Evolutionary conservation across 1,140 invertebrate genomes (phyloP), one percentile per base, ranked within the genome.

Genomic region (Neomicropteryx cornuta): DNA sequence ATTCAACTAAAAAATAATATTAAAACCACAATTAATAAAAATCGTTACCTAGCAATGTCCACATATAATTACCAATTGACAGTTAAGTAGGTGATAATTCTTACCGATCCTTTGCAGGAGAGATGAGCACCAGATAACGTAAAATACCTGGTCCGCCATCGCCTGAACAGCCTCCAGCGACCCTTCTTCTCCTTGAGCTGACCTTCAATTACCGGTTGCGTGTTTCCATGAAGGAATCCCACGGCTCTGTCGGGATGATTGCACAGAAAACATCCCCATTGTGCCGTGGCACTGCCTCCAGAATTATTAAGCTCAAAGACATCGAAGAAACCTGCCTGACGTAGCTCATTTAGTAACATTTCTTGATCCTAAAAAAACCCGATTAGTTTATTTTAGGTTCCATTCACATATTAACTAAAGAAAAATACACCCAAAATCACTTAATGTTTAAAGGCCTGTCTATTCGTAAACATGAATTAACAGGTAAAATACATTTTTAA

Each of bases 151-250:
- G 89, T 94, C 41, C 89, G 76, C 91, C 91, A 96, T 41, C 89
- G 64, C 36, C 85, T 73, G 58, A 95, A 89, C 34, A 95, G 71
- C 49, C 85, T 76, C 89, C 89, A 95, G 54, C 85, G 77, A 11
- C 89, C 89, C 62, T 91, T 93, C 66, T 95, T 95, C 68, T 96
- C 91, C 66, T 95, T 95, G 13, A 96, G 62, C 58, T 90, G 87
- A 1, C 91, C 92, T 71, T 95, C 79, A 40, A 89, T 85, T 39
- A 87, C 81, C 31, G 83, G 83, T 53, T 77, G 71, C 28, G 76
- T 74, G 49, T 77, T 73, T 8, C 72, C 80, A 50, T 82, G 73
- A 13, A 91, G 62, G 56, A 91, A 87, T 4, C 80, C 83, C 14
- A 79, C 72, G 11, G 88, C 84, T 52, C 83, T 75, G 51, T 95